Conservation (phyloP, 1,140 invertebrate species). For the Drosophila dunni region DNA sequence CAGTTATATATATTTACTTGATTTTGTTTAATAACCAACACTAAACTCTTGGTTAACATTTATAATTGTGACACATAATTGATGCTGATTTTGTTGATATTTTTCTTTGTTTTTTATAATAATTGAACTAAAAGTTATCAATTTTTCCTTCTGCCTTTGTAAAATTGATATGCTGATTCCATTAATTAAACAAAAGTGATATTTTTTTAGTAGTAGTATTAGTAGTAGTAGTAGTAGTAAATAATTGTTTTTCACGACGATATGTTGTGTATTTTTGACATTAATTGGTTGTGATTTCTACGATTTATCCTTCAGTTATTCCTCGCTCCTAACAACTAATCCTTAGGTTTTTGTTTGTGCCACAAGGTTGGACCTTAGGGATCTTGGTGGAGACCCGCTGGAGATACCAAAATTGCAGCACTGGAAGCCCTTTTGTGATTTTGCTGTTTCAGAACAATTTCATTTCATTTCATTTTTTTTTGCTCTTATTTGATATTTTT, state of each 20-base stretch:
- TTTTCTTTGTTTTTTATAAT: constrained; percentile 46
- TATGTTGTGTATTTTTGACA: constrained; percentile 83
- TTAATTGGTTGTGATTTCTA: constrained; percentile 70
- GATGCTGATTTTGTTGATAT: constrained; percentile 56
- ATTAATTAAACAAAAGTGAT: constrained; percentile 65
- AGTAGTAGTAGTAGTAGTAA: constrained; percentile 14
- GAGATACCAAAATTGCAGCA: constrained; percentile 27
- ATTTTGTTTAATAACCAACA: constrained; percentile 73
- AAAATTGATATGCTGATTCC: constrained; percentile 84
- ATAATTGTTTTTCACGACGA: constrained; percentile 61
- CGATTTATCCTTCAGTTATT: constrained; percentile 31
- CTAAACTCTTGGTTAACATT: constrained; percentile 82
- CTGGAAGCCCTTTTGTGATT: constrained; percentile 84
- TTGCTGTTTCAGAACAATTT: constrained; percentile 53
- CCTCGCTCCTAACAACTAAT: constrained; percentile 49
- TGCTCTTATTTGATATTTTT: constrained; percentile 49
- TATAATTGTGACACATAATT: constrained; percentile 74
- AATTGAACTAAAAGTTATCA: constrained; percentile 37
- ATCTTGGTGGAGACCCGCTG: not conserved
- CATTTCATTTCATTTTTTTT: constrained; percentile 47
- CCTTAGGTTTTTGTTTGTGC: constrained; percentile 53
- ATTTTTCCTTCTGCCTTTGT: constrained; percentile 71
- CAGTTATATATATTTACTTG: constrained; percentile 42
- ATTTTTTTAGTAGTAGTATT: constrained; percentile 7
- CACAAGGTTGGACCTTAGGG: not conserved